Evolutionary conservation across 1,140 invertebrate genomes (phyloP), one percentile per base, ranked within the genome.

Genomic region (Hydropsyche tenuis): DNA sequence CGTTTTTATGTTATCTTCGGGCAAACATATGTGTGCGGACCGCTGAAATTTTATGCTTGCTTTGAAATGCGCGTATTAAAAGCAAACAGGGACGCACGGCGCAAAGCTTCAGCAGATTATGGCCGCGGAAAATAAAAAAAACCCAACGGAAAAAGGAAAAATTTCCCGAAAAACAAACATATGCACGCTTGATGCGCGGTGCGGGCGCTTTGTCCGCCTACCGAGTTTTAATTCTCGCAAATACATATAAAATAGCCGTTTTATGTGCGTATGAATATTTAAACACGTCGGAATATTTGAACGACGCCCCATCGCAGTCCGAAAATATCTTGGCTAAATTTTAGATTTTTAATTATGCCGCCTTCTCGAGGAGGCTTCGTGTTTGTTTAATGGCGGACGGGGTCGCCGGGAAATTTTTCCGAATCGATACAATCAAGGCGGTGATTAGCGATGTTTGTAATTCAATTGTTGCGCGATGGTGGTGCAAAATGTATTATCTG

Each of bases 1-100:
- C 63, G 30, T 46, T 65, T 65, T 65, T 65, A 65, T 43, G 63
- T 46, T 65, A 46, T 65, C 63, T 65, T 42, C 43, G 30, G 11
- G 22, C 63, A 65, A 43, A 65, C 63, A 60, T 60, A 53, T 53
- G 48, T 53, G 48, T 60, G 56, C 56, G 56, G 56, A 60, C 56
- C 56, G 37, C 43, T 43, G 23, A 68, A 68, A 68, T 68, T 68
- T 68, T 68, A 48, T 68, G 65, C 65, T 68, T 68, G 42, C 65
- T 48, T 68, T 68, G 65, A 68, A 48, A 63, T 63, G 42, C 65
- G 18, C 1, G 42, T 68, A 68, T 48, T 68, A 68, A 68, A 68
- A 68, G 65, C 65, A 68, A 68, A 68, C 65, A 68, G 42, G 43
- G 45, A 68, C 48, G 45, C 65, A 45, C n/a, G 63, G 65, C 48